Evolutionary conservation across 1,140 invertebrate genomes (phyloP).

Genomic region (Stegodyphus dumicola): DNA sequence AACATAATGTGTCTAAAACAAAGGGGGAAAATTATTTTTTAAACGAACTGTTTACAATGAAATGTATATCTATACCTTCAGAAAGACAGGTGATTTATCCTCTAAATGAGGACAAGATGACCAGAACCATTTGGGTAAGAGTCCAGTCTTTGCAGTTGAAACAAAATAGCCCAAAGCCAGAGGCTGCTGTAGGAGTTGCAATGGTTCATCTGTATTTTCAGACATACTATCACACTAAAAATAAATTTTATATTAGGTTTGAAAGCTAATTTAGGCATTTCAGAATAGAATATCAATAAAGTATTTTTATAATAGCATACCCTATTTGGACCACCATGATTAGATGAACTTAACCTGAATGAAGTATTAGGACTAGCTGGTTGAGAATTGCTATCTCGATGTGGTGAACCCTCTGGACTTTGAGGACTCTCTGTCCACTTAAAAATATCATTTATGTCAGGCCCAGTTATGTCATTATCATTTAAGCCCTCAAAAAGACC

Average conservation of each 20-base stretch:
- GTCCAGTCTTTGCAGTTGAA: conserved; percentile 93
- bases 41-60: too few species aligned
- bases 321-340: conserved; percentile 70
- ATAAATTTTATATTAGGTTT: too few species aligned
- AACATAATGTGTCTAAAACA: too few species aligned
- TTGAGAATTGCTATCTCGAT: conserved; percentile 25
- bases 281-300: too few species aligned
- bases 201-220: conserved; percentile 77
- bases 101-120: conserved; percentile 91
- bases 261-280: too few species aligned
- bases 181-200: conserved; percentile 94
- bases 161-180: conserved; percentile 96
- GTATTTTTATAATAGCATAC: conserved; percentile 49
- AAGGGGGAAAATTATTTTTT: too few species aligned
- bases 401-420: conserved; percentile 29
- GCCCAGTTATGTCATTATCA: conserved; percentile 63
- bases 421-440: conserved; percentile 49
- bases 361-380: conserved; percentile 65
- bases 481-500: conserved; percentile 43
- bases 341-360: conserved; percentile 74
- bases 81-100: conserved; percentile 87
- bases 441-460: conserved; percentile 53
- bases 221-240: conserved; percentile 50
- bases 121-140: conserved; percentile 98
- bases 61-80: conserved; percentile 74